Conservation (phyloP, 2,797 vertebrate species). For the Coluber constrictor region DNA sequence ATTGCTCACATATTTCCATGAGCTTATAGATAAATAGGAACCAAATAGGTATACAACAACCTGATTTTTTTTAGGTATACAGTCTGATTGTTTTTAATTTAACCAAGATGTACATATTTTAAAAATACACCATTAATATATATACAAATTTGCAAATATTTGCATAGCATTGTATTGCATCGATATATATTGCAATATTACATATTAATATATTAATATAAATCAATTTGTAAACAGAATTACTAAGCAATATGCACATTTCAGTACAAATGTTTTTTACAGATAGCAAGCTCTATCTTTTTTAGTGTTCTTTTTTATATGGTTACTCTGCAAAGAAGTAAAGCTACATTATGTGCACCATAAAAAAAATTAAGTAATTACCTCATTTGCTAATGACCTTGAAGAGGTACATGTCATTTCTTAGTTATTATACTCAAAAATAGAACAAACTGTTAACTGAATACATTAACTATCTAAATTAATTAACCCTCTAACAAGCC, state of each 20-base stretch:
- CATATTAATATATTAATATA: not conserved
- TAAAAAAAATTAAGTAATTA: slow-evolving; percentile 52
- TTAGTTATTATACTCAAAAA: slow-evolving; percentile 61
- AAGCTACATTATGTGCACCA: slow-evolving; percentile 43
- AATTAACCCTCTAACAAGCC: slow-evolving; percentile 71
- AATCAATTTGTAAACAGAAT: not conserved
- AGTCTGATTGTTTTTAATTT: too few species aligned
- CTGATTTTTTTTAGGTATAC: too few species aligned
- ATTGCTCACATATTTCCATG: not conserved
- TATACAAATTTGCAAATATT: not conserved
- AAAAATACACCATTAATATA: not conserved
- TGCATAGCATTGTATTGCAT: not conserved
- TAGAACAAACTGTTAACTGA: slow-evolving; percentile 64
- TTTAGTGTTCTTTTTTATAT: not conserved
- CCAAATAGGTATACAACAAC: not conserved
- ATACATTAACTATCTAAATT: slow-evolving; percentile 71
- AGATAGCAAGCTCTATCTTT: not conserved
- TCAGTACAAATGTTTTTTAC: not conserved
- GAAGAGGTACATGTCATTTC: slow-evolving; percentile 56
- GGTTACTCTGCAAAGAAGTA: slow-evolving; percentile 28
- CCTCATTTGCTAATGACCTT: slow-evolving; percentile 63
- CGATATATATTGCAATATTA: not conserved
- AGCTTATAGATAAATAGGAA: not conserved
- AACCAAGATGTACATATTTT: not conserved
- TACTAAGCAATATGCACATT: not conserved